Conservation (phyloP, 2,888 invertebrate species). For the Diaphora mendica region DNA sequence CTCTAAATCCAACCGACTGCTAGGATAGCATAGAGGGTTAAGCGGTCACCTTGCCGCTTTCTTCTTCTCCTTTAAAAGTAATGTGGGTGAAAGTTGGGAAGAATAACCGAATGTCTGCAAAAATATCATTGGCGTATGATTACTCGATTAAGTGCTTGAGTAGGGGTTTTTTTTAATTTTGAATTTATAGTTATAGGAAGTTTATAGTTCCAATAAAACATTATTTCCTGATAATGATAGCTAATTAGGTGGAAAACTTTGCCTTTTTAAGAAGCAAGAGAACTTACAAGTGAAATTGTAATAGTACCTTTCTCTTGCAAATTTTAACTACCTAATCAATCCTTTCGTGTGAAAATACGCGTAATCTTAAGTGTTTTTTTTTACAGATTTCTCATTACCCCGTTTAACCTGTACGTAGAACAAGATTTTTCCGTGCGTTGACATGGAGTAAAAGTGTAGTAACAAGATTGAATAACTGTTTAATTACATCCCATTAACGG, state of each 20-base stretch:
- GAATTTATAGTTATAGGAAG: no score
- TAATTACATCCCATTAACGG: slow-evolving; percentile 45
- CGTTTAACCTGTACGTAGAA: slow-evolving; percentile 36
- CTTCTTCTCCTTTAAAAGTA: no score
- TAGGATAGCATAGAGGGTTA: not conserved
- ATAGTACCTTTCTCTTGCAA: not conserved
- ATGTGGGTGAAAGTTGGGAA: no score
- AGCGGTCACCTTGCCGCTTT: not conserved
- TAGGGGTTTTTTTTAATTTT: no score
- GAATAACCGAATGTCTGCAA: no score
- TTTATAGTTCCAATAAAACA: not conserved
- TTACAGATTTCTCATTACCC: slow-evolving; percentile 37
- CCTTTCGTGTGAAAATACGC: slow-evolving; percentile 15
- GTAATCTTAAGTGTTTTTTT: slow-evolving; percentile 22
- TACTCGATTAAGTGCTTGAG: no score
- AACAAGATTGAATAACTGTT: slow-evolving; percentile 31
- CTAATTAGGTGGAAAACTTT: not conserved
- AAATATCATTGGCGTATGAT: no score
- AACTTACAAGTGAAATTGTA: not conserved
- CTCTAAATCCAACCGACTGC: slow-evolving; percentile 18
- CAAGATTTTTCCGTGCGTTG: slow-evolving; percentile 41
- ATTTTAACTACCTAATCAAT: slow-evolving; percentile 21
- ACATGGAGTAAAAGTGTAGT: slow-evolving; percentile 50
- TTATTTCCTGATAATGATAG: not conserved
- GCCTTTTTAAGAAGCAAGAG: not conserved